Conservation (phyloP, 1,140 invertebrate species). For the Gryon sp. region DNA sequence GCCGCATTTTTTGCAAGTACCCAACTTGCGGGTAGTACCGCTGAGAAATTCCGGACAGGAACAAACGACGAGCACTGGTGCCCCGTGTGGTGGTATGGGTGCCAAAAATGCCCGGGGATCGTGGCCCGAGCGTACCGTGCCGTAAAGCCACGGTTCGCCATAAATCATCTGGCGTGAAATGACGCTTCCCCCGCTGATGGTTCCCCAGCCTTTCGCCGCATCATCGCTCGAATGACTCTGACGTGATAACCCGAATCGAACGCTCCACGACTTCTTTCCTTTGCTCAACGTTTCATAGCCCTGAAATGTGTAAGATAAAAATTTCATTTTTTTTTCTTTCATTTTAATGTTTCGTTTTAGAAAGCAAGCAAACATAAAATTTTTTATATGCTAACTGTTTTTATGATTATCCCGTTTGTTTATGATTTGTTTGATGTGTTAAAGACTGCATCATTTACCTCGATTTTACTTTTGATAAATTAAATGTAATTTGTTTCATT, state of each 20-base stretch:
- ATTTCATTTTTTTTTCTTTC: neutral
- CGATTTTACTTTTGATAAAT: too few species aligned
- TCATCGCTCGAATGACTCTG: conserved; percentile 73
- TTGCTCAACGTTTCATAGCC: conserved; percentile 77
- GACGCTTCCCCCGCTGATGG: conserved; percentile 79
- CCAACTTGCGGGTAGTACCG: conserved; percentile 87
- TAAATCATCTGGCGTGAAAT: conserved; percentile 90
- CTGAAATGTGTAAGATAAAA: conserved; percentile 62
- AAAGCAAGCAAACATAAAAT: too few species aligned
- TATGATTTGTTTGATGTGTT: too few species aligned
- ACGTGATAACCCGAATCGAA: conserved; percentile 74
- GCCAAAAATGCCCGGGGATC: conserved; percentile 57
- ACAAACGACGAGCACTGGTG: conserved; percentile 86
- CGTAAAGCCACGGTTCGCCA: conserved; percentile 89
- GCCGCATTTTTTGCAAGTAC: conserved; percentile 88
- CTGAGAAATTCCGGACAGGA: conserved; percentile 87
- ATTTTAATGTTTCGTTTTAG: too few species aligned
- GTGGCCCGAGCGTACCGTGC: conserved; percentile 79
- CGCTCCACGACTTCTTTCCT: conserved; percentile 78
- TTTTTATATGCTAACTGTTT: too few species aligned
- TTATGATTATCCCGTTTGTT: too few species aligned
- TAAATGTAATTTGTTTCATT: too few species aligned
- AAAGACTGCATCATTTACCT: too few species aligned
- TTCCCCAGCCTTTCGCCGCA: conserved; percentile 80
- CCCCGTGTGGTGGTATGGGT: conserved; percentile 71